Conservation (phyloP, 2,888 invertebrate genomes). For the Drosophila percnosoma region DNA sequence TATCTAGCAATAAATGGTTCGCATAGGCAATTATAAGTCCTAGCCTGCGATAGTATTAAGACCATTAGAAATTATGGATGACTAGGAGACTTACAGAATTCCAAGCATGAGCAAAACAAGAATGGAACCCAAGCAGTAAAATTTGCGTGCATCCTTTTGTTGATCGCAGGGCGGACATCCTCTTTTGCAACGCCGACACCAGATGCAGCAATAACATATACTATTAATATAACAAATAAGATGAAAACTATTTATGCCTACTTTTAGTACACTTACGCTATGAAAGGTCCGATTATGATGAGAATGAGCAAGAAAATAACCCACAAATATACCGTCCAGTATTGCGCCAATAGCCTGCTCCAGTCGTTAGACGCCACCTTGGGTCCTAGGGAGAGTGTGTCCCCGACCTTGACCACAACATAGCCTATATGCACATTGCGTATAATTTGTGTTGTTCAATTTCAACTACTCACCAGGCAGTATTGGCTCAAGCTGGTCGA, state of each 20-base stretch:
- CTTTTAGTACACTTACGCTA: background rate
- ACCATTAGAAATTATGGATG: background rate
- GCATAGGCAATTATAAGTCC: constrained; percentile 1
- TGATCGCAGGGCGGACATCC: background rate
- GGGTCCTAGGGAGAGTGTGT: background rate
- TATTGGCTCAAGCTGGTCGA: constrained; percentile 3
- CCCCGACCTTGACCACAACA: background rate
- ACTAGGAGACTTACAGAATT: background rate
- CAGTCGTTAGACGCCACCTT: background rate
- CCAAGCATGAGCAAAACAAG: background rate
- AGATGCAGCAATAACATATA: constrained; percentile 5
- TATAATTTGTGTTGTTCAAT: background rate
- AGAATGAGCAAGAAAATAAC: constrained; percentile 2
- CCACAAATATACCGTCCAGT: background rate
- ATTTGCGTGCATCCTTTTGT: background rate
- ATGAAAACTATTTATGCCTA: background rate
- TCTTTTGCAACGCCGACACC: background rate
- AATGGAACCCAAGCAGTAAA: background rate
- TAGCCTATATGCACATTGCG: background rate
- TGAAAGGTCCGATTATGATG: background rate
- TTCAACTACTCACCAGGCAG: background rate
- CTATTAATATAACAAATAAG: background rate
- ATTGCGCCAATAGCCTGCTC: background rate
- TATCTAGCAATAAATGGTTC: background rate
- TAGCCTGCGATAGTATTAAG: background rate